Evolutionary conservation across 2,888 invertebrate species (phyloP), one percentile per base, ranked within the genome.

Genomic region (Chesias legatella): DNA sequence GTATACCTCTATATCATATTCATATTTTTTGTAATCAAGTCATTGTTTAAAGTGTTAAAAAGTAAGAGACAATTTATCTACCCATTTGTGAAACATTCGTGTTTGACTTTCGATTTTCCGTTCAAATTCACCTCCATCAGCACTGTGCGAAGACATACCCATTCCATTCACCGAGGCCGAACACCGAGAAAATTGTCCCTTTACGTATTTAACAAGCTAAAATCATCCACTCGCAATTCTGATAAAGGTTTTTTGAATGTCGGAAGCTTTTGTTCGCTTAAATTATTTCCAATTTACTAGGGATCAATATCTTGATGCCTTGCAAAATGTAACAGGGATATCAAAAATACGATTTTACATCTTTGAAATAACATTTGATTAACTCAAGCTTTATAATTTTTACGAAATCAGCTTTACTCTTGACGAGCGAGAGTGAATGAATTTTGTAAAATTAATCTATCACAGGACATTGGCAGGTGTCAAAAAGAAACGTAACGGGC

Each of bases 51-150:
- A 32, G 13, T 30, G 27, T 1, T 38, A 39, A 43, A 52, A 53
- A 46, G 9, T 29, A 49, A 49, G 22, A 33, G 22, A 33, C 27
- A 53, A 48, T 56, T 67, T 60, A 58, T 48, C 54, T 56, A 58
- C 55, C 39, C 50, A 61, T 66, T 62, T 62, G 41, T 48, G 53
- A 61, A 59, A 56, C 48, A 43, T 55, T 57, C 60, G 51, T 63
- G 58, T 67, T 69, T 65, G 63, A 61, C 56, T 67, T 56, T 52
- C 54, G 48, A 67, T 68, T 73, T 73, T 70, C 63, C 64, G 66
- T 62, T 58, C 60, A 62, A 62, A 61, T 67, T 61, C 52, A 58
- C 53, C 60, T 64, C 63, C 62, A 71, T 63, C 60, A 60, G 38
- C 42, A 44, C 28, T 43, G 51, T 49, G 43, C 48, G 41, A 60